Base-by-base conservation (phyloP, 2,797 vertebrate species). In the Serranus cabrilla region DNA sequence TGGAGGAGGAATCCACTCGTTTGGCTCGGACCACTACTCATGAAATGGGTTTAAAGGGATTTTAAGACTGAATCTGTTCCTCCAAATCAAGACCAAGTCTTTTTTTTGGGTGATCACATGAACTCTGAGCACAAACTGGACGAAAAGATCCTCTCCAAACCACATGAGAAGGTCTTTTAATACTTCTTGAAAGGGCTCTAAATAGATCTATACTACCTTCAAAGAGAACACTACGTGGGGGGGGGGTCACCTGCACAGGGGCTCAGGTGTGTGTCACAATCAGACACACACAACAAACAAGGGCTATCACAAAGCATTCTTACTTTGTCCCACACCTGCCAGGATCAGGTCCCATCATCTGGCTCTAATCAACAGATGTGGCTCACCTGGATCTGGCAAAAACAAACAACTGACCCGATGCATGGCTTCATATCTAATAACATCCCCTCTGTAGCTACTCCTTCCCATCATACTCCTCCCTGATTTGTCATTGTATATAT, bases 151-250 rank as follows among this genome's bases (percentile, higher is more conserved):
- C 57, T 78, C 67, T 45, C 52, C 72, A 74, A 77, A 83, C 72
- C 52, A 34, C 46, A 63, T 11, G 18, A 74, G 37, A 81, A 79
- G 71, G 64, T 81, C 56, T 79, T 85, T 80, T 23, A 70, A 62
- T 71, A 74, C 68, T 60, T 73, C 65, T 67, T 75, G 25, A 68
- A 93, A 93, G 88, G 90, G 91, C 92, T 93, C 67, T 70, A 52
- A 61, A 69, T 64, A 18, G 20, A 83, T 78, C 69, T 54, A 39
- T 16, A 80, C 78, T 87, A 82, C 78, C 84, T 87, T 85, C 75
- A 70, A 17, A 84, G 67, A 83, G 20, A 52, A 45, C 39, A 51
- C 63, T 1, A 5, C 17, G 58, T 5, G 1, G 20, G 56, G 20
- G 42, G 54, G 79, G 74, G 63, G 77, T 87, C 84, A 74, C 71